Conservation (phyloP, 2,797 vertebrate species). For the Champsocephalus gunnari region DNA sequence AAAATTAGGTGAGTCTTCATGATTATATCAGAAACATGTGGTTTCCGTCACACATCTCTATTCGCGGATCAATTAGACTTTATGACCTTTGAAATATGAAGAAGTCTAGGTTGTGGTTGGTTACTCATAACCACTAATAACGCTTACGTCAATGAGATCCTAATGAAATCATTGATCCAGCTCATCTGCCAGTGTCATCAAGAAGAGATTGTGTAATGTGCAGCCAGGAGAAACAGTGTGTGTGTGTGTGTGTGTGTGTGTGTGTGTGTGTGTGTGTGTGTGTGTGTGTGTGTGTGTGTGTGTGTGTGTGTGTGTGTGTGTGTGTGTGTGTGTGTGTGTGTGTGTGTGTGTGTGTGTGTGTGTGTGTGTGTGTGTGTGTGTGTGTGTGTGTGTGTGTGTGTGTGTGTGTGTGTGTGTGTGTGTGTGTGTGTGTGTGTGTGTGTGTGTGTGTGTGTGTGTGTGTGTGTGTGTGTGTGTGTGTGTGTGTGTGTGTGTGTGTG, state of each 20-base stretch:
- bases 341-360: no score
- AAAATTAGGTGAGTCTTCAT: background rate
- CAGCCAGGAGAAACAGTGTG: background rate
- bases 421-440: background rate
- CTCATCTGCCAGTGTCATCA: background rate
- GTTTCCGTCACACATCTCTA: background rate
- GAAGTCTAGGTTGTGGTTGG: background rate
- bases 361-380: no score
- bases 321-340: no score
- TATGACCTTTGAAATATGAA: slow-evolving; percentile 20
- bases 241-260: background rate
- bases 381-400: background rate
- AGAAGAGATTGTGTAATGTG: background rate
- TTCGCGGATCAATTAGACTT: background rate
- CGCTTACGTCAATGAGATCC: background rate
- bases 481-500: background rate
- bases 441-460: background rate
- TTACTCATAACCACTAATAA: background rate
- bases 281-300: background rate
- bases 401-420: background rate
- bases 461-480: background rate
- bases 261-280: background rate
- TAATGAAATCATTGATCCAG: background rate
- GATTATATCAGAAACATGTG: background rate
- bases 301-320: background rate